Conservation (phyloP, 2,797 vertebrate species). For the Ceryle rudis region DNA sequence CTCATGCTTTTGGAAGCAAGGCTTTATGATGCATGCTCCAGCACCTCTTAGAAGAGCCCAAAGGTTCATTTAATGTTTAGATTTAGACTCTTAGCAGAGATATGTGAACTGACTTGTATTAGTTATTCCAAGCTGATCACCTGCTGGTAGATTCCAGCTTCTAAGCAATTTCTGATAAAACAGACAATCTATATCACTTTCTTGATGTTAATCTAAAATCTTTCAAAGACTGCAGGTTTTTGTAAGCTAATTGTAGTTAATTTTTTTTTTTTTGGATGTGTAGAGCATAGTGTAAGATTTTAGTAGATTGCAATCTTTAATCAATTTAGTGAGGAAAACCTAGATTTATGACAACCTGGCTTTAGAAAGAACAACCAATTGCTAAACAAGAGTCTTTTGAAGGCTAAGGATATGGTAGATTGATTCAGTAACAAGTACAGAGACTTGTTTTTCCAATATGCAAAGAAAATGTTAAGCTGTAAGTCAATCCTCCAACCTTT, state of each 20-base stretch:
- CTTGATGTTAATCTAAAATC: background rate
- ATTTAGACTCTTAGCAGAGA: background rate
- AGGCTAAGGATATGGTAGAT: background rate
- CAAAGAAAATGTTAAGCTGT: background rate
- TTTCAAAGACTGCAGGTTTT: background rate
- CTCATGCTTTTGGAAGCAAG: background rate
- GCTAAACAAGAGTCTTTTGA: background rate
- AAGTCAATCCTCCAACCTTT: background rate
- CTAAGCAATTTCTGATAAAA: background rate
- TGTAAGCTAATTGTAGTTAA: background rate
- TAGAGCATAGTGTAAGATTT: background rate
- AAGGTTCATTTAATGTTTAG: background rate
- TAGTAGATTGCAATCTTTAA: background rate
- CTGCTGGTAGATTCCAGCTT: background rate
- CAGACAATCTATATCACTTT: background rate
- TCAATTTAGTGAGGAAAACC: background rate
- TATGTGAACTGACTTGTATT: background rate
- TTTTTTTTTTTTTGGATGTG: background rate
- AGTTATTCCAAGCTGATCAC: background rate
- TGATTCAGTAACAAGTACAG: background rate
- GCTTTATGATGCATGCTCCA: background rate
- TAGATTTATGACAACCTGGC: background rate
- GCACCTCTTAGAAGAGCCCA: background rate
- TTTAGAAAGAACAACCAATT: background rate
- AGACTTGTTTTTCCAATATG: background rate